These are phyloP conservation scores for Empidonax alnorum DNA, from an alignment of 2,113 vertebrate genomes.

Conservation along the genomic window DNA sequence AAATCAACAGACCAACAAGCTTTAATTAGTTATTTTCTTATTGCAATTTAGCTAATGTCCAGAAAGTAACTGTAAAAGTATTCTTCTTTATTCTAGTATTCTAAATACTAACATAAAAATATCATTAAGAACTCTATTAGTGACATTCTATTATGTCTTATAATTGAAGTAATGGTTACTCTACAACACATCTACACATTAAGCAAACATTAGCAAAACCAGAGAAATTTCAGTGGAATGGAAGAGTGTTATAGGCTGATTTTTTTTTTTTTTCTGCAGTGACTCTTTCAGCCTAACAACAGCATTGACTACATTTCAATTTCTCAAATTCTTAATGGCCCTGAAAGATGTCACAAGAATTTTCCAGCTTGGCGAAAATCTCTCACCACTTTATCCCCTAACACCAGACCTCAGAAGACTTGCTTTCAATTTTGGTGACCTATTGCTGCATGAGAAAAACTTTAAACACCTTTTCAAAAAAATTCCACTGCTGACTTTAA, in stretches of 20 bases:
- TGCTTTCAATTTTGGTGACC: not conserved
- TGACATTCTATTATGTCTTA: not conserved
- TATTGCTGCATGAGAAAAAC: not conserved
- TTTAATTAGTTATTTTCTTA: not conserved
- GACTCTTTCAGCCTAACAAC: not conserved
- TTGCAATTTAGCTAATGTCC: not conserved
- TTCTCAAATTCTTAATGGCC: not conserved
- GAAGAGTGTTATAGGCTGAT: not conserved
- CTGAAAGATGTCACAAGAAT: not conserved
- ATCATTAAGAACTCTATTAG: not conserved
- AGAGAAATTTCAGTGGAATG: not conserved
- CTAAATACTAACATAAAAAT: not conserved
- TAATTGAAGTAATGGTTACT: slow-evolving; percentile 27
- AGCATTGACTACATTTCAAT: not conserved
- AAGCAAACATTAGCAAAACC: slow-evolving; percentile 34
- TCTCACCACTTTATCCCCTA: not conserved
- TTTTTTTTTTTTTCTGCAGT: not conserved
- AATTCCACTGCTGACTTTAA: not conserved
- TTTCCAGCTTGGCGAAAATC: not conserved
- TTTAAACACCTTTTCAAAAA: not conserved
- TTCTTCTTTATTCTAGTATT: not conserved
- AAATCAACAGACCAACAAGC: not conserved
- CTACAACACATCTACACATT: not conserved
- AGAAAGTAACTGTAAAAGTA: not conserved
- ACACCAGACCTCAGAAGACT: not conserved